Evolutionary conservation across 2,888 invertebrate species (phyloP).

Genomic region (Scaptomyza polygonia): DNA sequence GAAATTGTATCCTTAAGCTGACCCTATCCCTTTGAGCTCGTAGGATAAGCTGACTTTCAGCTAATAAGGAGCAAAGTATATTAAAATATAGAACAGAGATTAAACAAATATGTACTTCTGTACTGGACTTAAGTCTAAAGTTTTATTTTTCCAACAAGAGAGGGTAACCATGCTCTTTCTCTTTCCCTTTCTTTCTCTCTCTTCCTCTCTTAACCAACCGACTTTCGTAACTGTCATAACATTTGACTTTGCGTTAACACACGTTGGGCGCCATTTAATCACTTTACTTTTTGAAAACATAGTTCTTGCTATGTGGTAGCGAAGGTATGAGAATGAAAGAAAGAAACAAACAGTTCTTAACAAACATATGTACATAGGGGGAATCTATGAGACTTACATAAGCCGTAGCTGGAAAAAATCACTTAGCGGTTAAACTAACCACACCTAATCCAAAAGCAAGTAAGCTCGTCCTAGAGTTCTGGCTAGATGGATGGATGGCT

Average conservation of each 20-base stretch:
- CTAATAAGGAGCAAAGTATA: neutral
- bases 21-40: too few relatives aligned
- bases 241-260: slow-evolving; percentile 16
- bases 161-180: neutral
- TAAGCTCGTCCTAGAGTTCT: neutral
- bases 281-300: slow-evolving; percentile 58
- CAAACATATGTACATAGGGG: slow-evolving; percentile 34
- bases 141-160: neutral
- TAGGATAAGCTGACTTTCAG: neutral
- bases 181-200: neutral
- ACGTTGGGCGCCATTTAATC: slow-evolving; percentile 56
- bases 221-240: slow-evolving; percentile 33
- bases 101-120: too few relatives aligned
- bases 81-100: neutral
- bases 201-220: neutral
- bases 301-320: neutral
- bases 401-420: slow-evolving; percentile 55
- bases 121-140: neutral
- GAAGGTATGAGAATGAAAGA: neutral
- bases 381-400: slow-evolving; percentile 42
- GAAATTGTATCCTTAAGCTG: neutral
- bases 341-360: neutral
- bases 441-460: slow-evolving; percentile 57
- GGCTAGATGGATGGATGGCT: neutral
- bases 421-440: slow-evolving; percentile 76